phyloP scores from a whole-genome alignment of 2,797 vertebrate genomes.

The Myotis findleyi region DNA sequence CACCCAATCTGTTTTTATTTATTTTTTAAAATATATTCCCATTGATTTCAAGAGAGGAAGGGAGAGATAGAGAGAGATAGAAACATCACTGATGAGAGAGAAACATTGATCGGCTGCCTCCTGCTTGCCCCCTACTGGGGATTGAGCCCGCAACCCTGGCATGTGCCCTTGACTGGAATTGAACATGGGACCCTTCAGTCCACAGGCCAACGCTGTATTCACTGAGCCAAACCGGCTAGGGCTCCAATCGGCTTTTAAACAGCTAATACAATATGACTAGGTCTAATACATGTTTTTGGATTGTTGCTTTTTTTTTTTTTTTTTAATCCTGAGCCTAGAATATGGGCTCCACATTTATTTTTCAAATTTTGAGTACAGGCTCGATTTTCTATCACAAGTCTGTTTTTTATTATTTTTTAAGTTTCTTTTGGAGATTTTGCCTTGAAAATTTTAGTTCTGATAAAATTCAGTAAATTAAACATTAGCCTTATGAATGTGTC shows the following conservation, averaged over 20 bases:
- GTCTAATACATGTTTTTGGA: background rate
- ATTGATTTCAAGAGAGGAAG: too few species aligned
- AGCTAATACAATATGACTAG: background rate
- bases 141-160: too few species aligned
- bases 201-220: too few species aligned
- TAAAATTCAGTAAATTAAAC: slow-evolving; percentile 49
- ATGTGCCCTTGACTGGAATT: too few species aligned
- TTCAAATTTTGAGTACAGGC: slow-evolving; percentile 2
- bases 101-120: too few species aligned
- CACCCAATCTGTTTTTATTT: background rate
- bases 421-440: slow-evolving; percentile 47
- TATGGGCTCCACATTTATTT: slow-evolving; percentile 58
- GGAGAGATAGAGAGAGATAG: too few species aligned
- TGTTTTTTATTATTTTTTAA: background rate
- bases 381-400: slow-evolving; percentile 11
- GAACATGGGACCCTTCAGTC: too few species aligned
- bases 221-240: too few species aligned
- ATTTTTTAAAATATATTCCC: too few species aligned
- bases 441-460: slow-evolving; percentile 72
- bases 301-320: slow-evolving; percentile 45
- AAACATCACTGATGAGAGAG: too few species aligned
- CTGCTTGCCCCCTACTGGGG: too few species aligned
- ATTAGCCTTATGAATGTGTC: slow-evolving; percentile 74
- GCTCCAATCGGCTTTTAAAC: slow-evolving; percentile 1
- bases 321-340: slow-evolving; percentile 36